Percentiles rank a stretch among this genome's conserved stretches.
phyloP scores from a whole-genome alignment of 2,888 invertebrate genomes.

The Lycophotia porphyrea region DNA sequence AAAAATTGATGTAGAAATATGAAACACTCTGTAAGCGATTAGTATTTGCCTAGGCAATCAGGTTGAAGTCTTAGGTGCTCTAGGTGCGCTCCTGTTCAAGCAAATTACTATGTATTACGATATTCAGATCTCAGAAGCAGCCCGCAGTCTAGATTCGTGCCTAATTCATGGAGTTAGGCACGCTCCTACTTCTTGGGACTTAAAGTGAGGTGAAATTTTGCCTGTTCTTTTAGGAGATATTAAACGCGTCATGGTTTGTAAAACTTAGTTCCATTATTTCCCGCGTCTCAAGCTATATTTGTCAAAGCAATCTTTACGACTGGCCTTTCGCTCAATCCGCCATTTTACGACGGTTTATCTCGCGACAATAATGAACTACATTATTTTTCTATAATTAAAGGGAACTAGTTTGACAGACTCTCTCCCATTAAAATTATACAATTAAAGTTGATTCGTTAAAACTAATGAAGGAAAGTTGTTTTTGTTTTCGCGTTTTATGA shows the following conservation, averaged over 20 bases:
- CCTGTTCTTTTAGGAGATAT: not conserved
- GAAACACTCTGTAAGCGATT: not conserved
- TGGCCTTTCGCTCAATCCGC: slow-evolving; percentile 22
- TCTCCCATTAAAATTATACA: slow-evolving; percentile 43
- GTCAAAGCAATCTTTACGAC: slow-evolving; percentile 28
- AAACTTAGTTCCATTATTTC: not conserved
- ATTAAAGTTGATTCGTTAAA: slow-evolving; percentile 36
- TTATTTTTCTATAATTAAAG: slow-evolving; percentile 37
- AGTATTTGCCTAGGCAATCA: not conserved
- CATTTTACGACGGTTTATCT: slow-evolving; percentile 32
- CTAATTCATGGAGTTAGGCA: too few species aligned
- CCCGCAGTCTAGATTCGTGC: not conserved
- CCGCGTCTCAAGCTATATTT: slow-evolving; percentile 21
- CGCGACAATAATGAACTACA: slow-evolving; percentile 36
- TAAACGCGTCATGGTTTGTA: not conserved
- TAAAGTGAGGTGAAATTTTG: not conserved
- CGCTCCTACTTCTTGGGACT: not conserved
- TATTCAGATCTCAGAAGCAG: too few species aligned
- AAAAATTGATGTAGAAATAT: not conserved
- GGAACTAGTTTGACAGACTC: slow-evolving; percentile 44
- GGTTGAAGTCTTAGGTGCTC: not conserved
- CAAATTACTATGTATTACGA: too few species aligned
- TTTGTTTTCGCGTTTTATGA: slow-evolving; percentile 18
- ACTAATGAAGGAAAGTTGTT: slow-evolving; percentile 45
- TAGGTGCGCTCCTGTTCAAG: not conserved